Evolutionary conservation across 2,113 vertebrate species (phyloP), one percentile per base, ranked within the genome.

Genomic region (Lathamus discolor): DNA sequence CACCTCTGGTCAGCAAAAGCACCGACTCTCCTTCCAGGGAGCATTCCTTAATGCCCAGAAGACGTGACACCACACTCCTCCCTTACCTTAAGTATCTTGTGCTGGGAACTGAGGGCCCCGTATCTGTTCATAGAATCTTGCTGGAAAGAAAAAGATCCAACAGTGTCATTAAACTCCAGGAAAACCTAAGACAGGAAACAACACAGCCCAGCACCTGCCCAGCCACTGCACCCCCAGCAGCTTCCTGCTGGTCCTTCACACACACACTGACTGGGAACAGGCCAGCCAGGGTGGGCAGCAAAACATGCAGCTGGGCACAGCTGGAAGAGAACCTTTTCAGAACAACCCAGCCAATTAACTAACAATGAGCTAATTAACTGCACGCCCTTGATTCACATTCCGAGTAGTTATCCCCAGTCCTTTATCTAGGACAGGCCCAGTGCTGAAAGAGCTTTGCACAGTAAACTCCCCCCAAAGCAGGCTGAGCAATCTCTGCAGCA

Each of bases 101-200:
- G 97, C 92, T 98, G 97, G 15, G 98, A 98, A 7, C 97, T 98
- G 33, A 98, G 95, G 17, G 97, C 98, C 9, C 97, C 97, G 0
- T 98, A 98, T 86, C 97, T 96, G 95, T 98, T 98, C 98, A 98
- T 97, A 18, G 98, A 97, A 39, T 98, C 98, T 97, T 98, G 98
- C 98, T 98, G 97, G 44, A 87, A 70, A 68, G 73, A 64, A 44
- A 46, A 76, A 46, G 67, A 89, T 29, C n/a, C 33, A 90, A 31
- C 1, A 90, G 37, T 4, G 41, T 2, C 6, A 1, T 93, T 15
- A 92, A 62, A 83, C 4, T 1, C 12, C 22, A n/a, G 55, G 7
- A 78, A 87, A 67, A 33, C 1, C 31, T 7, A 2, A 3, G 11
- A 5, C 14, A 37, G 54, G 46, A 37, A 19, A 23, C 25, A 67